Conservation (phyloP, 2,797 vertebrate genomes). For the Tamandua tetradactyla region DNA sequence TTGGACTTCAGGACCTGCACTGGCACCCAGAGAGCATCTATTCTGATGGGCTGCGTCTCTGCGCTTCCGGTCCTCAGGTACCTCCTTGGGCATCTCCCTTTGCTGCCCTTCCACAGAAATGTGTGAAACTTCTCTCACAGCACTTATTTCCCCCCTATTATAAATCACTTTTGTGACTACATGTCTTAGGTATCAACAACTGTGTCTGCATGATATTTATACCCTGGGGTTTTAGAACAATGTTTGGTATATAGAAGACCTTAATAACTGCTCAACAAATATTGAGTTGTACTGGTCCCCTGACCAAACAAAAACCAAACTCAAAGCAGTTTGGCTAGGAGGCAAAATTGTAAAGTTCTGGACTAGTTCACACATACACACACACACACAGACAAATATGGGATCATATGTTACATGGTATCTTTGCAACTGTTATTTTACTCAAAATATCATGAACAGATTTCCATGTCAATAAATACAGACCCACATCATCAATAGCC, state of each 20-base stretch:
- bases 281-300: neutral
- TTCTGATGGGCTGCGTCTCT: neutral
- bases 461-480: neutral
- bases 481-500: neutral
- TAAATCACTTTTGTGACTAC: neutral
- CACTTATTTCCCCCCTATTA: neutral
- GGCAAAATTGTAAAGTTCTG: neutral
- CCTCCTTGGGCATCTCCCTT: neutral
- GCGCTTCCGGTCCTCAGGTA: neutral
- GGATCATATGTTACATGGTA: neutral
- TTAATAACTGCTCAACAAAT: neutral
- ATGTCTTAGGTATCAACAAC: neutral
- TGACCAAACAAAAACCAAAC: neutral
- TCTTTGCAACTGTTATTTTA: neutral
- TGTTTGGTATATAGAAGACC: neutral
- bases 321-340: neutral
- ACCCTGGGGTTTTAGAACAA: neutral
- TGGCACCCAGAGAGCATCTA: neutral
- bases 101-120: neutral
- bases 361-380: neutral
- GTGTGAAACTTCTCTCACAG: neutral
- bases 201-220: neutral
- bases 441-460: neutral
- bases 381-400: neutral
- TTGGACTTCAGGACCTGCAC: neutral